Evolutionary conservation across 2,888 invertebrate species (phyloP).

Genomic region (Melanargia galathea): DNA sequence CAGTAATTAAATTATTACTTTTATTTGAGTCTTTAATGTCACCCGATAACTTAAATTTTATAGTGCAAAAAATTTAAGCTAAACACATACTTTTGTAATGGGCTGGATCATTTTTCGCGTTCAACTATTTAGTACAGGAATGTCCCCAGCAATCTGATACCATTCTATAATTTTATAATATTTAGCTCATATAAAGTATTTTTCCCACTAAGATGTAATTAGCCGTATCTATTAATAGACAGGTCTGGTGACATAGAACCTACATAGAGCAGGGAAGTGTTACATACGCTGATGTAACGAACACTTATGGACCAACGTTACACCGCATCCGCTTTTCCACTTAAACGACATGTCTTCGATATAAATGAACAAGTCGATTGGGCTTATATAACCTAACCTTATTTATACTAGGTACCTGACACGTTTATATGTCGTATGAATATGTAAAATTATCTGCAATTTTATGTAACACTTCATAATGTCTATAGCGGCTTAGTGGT

Average conservation of each 20-base stretch:
- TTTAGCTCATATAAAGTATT: no score
- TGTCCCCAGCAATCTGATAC: no score
- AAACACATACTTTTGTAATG: no score
- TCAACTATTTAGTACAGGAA: no score
- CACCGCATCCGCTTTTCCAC: not conserved
- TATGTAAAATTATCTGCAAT: not conserved
- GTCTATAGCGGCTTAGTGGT: not conserved
- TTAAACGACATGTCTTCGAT: not conserved
- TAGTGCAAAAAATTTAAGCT: no score
- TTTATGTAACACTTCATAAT: not conserved
- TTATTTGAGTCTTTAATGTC: no score
- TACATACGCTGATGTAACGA: constrained; percentile 1
- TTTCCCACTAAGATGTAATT: no score
- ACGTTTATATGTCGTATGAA: not conserved
- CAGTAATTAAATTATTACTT: no score
- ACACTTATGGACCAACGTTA: not conserved
- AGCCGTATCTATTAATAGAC: no score
- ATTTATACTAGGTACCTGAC: not conserved
- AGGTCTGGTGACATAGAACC: not conserved
- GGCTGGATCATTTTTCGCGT: no score
- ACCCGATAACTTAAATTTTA: no score
- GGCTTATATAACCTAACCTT: constrained; percentile 9
- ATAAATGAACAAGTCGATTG: not conserved
- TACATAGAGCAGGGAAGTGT: constrained; percentile 5
- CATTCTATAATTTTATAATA: no score